phyloP scores from a whole-genome alignment of 2,888 invertebrate species.

The Andrena hattorfiana region DNA sequence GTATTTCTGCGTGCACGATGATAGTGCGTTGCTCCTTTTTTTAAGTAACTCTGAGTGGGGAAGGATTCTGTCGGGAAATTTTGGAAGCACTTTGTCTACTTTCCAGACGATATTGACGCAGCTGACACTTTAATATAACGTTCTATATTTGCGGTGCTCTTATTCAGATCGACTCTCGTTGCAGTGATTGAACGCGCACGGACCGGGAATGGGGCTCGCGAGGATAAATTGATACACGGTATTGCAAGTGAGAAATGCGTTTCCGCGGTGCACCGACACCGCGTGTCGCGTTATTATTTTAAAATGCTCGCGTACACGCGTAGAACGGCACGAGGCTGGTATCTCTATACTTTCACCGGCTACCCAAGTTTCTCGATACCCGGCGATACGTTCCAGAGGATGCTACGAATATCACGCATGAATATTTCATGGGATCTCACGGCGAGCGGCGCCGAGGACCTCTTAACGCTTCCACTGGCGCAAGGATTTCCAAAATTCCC shows the following conservation, averaged over 20 bases:
- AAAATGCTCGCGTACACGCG: conserved; percentile 27
- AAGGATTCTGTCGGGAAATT: too few relatives aligned
- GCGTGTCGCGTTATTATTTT: conserved; percentile 49
- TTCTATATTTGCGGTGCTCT: too few relatives aligned
- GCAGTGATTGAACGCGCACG: neutral
- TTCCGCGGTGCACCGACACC: conserved; percentile 41
- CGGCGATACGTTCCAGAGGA: conserved; percentile 49
- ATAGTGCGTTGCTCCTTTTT: too few relatives aligned
- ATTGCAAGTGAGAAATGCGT: conserved; percentile 17
- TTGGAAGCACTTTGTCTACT: too few relatives aligned
- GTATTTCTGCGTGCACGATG: too few relatives aligned
- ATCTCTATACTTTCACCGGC: conserved; percentile 70
- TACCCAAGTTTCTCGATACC: conserved; percentile 61
- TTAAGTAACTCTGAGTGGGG: too few relatives aligned
- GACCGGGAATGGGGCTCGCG: neutral
- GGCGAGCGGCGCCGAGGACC: conserved; percentile 10
- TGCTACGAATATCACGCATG: conserved; percentile 52
- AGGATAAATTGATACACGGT: neutral
- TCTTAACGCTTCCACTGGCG: conserved; percentile 5
- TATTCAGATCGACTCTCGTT: neutral
- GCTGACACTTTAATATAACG: too few relatives aligned
- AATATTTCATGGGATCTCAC: conserved; percentile 49
- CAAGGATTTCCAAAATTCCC: too few relatives aligned
- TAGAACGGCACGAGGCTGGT: conserved; percentile 37
- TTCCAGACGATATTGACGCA: too few relatives aligned